Percentiles rank a stretch among this genome's conserved stretches.
These are phyloP conservation scores for Trachelus troglodyta DNA, from an alignment of 2,888 invertebrate species.

Conservation along the genomic window DNA sequence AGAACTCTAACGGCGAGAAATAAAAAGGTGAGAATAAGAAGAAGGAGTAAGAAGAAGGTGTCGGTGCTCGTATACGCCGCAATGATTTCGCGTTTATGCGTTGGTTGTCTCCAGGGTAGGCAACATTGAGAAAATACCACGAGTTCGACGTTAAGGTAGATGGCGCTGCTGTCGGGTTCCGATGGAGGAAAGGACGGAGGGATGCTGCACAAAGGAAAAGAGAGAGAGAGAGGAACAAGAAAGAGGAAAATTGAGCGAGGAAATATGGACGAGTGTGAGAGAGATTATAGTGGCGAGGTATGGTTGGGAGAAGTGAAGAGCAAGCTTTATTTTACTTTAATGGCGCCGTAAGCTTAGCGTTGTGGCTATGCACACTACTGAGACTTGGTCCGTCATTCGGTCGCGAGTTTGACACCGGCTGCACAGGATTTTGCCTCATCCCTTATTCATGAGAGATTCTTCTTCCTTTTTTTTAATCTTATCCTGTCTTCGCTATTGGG, in stretches of 20 bases:
- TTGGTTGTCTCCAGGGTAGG: slow-evolving; percentile 36
- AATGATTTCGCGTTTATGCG: slow-evolving; percentile 49
- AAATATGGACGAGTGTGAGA: slow-evolving; percentile 6
- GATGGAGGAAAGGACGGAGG: neutral
- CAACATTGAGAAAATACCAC: slow-evolving; percentile 45
- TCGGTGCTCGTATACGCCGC: slow-evolving; percentile 40
- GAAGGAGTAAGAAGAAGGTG: neutral
- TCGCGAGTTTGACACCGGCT: slow-evolving; percentile 34
- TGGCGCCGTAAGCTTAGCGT: slow-evolving; percentile 50
- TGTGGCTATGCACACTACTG: slow-evolving; percentile 30
- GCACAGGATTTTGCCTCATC: slow-evolving; percentile 50
- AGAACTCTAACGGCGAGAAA: neutral
- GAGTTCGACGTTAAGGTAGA: slow-evolving; percentile 13
- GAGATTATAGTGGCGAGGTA: neutral
- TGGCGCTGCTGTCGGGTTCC: neutral
- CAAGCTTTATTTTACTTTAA: slow-evolving; percentile 59
- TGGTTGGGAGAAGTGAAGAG: slow-evolving; percentile 19
- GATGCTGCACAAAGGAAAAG: slow-evolving; percentile 13
- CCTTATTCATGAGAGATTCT: slow-evolving; percentile 54
- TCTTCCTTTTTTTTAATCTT: slow-evolving; percentile 13
- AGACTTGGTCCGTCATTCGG: slow-evolving; percentile 47
- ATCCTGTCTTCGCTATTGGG: neutral
- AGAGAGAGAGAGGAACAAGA: neutral
- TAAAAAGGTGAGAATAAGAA: neutral
- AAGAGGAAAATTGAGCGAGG: slow-evolving; percentile 18